phyloP scores from a whole-genome alignment of 2,797 vertebrate species.

The Periparus ater region DNA sequence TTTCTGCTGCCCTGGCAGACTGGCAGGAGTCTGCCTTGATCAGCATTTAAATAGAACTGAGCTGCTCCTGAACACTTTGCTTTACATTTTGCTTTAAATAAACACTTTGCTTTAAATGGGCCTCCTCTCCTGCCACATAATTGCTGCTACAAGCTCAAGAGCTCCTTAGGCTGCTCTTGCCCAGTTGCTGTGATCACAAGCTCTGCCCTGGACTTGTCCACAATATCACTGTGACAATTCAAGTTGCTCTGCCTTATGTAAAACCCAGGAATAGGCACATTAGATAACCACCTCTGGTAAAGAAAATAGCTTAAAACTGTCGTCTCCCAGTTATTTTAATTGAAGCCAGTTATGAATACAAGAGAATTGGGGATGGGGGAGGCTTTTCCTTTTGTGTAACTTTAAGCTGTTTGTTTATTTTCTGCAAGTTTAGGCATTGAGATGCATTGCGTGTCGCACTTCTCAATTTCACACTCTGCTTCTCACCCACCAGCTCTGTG shows the following conservation, averaged over 20 bases:
- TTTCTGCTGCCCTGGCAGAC: conserved; percentile 61
- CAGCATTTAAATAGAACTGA: not conserved
- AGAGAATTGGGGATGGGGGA: conserved; percentile 40
- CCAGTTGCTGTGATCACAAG: not conserved
- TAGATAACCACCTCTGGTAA: conserved; percentile 63
- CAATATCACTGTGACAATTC: not conserved
- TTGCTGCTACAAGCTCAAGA: not conserved
- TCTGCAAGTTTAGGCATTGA: conserved; percentile 30
- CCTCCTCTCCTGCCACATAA: not conserved
- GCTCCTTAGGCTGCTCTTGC: not conserved
- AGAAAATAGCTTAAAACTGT: conserved; percentile 32
- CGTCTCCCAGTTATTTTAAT: conserved; percentile 38
- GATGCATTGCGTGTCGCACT: conserved; percentile 41
- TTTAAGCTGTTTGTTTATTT: conserved; percentile 54
- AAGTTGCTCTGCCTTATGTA: conserved; percentile 29
- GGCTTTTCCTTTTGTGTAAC: conserved; percentile 41
- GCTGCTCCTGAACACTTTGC: not conserved
- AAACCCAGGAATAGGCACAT: conserved; percentile 43
- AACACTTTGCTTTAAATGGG: not conserved
- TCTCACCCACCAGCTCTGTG: conserved; percentile 41
- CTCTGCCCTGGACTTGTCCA: not conserved
- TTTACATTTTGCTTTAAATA: conserved; percentile 4
- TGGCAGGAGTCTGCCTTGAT: conserved; percentile 45
- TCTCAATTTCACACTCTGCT: conserved; percentile 55
- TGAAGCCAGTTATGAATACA: conserved; percentile 30